A percentile compares a stretch with the other conserved stretches of the same genome.
Evolutionary conservation across 2,113 vertebrate species (phyloP).

Genomic region (Saccopteryx leptura): DNA sequence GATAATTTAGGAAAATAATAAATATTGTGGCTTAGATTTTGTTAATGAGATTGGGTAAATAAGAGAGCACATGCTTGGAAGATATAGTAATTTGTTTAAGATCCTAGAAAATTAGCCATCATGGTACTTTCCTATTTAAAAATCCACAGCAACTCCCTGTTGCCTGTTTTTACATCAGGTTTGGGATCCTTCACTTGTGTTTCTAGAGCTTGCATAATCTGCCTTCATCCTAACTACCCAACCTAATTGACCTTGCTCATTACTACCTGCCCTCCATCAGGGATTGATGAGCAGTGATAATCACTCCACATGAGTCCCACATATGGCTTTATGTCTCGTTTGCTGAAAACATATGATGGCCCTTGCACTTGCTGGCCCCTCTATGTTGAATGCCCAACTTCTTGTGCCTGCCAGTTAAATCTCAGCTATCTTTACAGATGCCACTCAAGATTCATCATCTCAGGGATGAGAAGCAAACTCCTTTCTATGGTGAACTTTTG

Average conservation of each 20-base stretch:
- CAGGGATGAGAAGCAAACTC: neutral
- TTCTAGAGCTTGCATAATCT: conserved; percentile 24
- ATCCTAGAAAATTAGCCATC: conserved; percentile 18
- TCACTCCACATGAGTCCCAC: neutral
- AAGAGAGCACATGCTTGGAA: neutral
- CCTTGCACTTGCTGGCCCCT: conserved; percentile 34
- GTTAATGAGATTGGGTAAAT: conserved; percentile 46
- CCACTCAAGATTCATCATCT: neutral
- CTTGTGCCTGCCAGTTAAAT: conserved; percentile 14
- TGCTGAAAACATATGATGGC: conserved; percentile 10
- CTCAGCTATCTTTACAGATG: neutral
- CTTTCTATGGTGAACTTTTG: neutral
- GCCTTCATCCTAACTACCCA: neutral
- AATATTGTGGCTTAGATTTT: conserved; percentile 45
- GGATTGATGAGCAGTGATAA: conserved; percentile 17
- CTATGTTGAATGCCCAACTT: neutral
- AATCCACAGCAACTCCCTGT: neutral
- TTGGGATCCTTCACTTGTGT: neutral
- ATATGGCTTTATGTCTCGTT: neutral
- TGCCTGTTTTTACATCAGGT: conserved; percentile 12
- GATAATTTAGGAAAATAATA: conserved; percentile 61
- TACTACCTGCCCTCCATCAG: conserved; percentile 7
- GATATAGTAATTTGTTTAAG: neutral
- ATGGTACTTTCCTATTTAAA: neutral
- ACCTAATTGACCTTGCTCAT: conserved; percentile 45